Conservation (phyloP, 2,113 vertebrate genomes). For the Dunckerocampus dactyliophorus region DNA sequence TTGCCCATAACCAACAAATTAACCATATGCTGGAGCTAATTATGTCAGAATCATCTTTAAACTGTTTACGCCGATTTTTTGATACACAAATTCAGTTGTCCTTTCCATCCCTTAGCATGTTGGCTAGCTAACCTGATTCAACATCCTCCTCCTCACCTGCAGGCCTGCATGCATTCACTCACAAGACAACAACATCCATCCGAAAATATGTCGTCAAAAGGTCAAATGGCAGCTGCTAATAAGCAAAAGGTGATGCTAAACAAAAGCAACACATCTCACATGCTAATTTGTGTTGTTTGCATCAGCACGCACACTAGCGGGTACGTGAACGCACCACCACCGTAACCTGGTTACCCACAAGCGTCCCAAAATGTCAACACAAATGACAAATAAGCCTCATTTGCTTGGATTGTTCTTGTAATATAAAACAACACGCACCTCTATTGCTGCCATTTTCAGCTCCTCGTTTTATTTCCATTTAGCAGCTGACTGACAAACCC, state of each 20-base stretch:
- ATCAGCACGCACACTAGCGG: not conserved
- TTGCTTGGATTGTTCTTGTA: not conserved
- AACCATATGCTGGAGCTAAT: too few species aligned
- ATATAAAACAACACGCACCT: slow-evolving; percentile 51
- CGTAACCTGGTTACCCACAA: slow-evolving; percentile 7
- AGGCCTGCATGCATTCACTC: not conserved
- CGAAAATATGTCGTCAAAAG: not conserved
- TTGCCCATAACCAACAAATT: too few species aligned
- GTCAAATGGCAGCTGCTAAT: not conserved
- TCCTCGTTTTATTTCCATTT: slow-evolving; percentile 67
- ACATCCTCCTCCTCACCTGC: slow-evolving; percentile 14
- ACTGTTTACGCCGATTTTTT: too few species aligned
- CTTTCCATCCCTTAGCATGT: not conserved
- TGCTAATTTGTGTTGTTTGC: not conserved
- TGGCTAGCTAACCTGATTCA: not conserved
- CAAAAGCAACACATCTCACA: not conserved
- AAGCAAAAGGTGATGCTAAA: not conserved
- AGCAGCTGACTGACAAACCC: slow-evolving; percentile 31
- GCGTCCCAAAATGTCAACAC: not conserved
- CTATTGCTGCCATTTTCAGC: slow-evolving; percentile 57
- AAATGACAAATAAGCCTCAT: too few species aligned
- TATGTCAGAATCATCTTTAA: too few species aligned
- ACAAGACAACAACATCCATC: not conserved
- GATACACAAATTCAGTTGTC: too few species aligned
- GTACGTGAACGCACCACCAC: not conserved